phyloP scores from a whole-genome alignment of 2,113 vertebrate genomes.

The Chaenogobius annularis region DNA sequence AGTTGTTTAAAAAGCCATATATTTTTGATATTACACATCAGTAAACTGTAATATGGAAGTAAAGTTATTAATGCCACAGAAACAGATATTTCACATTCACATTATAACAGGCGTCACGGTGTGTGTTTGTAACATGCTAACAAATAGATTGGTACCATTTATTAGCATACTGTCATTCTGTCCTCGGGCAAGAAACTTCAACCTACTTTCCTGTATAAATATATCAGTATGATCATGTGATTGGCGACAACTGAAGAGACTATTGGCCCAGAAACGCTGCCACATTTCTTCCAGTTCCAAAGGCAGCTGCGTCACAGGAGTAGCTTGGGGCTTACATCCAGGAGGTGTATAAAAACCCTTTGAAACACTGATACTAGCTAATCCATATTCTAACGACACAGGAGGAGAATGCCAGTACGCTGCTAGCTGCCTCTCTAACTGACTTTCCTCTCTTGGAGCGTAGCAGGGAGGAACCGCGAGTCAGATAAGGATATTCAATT shows the following conservation, averaged over 20 bases:
- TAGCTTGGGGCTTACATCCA: not conserved
- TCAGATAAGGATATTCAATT: slow-evolving; percentile 72
- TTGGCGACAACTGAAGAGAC: not conserved
- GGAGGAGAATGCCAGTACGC: slow-evolving; percentile 45
- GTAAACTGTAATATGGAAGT: not conserved
- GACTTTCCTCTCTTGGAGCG: slow-evolving; percentile 43
- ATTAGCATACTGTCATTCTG: not conserved
- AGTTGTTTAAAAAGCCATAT: no score
- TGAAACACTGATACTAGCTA: slow-evolving; percentile 3
- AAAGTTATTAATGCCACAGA: not conserved
- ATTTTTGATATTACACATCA: no score
- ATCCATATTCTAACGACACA: slow-evolving; percentile 9
- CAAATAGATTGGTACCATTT: not conserved
- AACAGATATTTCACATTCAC: not conserved
- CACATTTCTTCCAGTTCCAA: not conserved
- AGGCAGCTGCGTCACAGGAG: not conserved
- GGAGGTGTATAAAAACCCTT: not conserved
- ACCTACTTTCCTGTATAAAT: not conserved
- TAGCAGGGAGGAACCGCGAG: slow-evolving; percentile 38
- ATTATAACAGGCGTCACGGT: not conserved
- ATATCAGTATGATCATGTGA: not conserved
- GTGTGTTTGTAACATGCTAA: not conserved
- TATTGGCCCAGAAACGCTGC: not conserved
- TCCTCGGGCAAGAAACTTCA: not conserved
- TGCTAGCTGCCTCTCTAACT: slow-evolving; percentile 12